These are phyloP conservation scores for Bhutanitis thaidina DNA, from an alignment of 2,888 invertebrate genomes.

Conservation along the genomic window DNA sequence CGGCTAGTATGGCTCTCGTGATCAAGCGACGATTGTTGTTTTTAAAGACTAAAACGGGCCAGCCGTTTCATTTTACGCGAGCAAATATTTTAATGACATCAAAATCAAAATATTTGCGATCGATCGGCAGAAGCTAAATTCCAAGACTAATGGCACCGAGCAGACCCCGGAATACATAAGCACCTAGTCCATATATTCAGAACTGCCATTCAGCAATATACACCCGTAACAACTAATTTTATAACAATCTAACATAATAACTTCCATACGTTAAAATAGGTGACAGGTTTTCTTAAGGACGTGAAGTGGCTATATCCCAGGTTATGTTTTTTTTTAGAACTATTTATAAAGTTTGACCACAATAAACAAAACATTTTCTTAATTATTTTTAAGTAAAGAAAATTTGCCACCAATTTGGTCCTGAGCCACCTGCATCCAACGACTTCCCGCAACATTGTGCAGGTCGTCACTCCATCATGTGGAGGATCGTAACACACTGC, in stretches of 20 bases:
- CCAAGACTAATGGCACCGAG: background rate
- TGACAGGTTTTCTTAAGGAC: conserved; percentile 18
- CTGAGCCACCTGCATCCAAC: too few species aligned
- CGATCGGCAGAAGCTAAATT: background rate
- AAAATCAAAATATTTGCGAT: background rate
- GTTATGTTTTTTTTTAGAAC: too few species aligned
- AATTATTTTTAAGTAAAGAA: too few species aligned
- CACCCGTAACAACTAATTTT: conserved; percentile 56
- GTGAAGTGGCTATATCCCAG: background rate
- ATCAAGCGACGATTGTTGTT: background rate
- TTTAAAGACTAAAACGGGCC: background rate
- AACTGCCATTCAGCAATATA: conserved; percentile 53
- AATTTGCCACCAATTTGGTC: too few species aligned
- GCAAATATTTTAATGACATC: background rate
- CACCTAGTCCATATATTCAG: conserved; percentile 53
- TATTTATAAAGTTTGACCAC: too few species aligned
- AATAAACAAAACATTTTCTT: too few species aligned
- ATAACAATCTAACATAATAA: conserved; percentile 62
- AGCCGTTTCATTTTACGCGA: background rate
- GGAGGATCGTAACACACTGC: too few species aligned
- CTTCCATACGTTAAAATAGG: conserved; percentile 42
- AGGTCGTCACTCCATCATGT: too few species aligned
- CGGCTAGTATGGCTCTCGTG: background rate
- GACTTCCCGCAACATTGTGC: too few species aligned
- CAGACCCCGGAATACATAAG: conserved; percentile 29